phyloP scores from a whole-genome alignment of 2,888 invertebrate species.

The Cheiracanthium punctorium region DNA sequence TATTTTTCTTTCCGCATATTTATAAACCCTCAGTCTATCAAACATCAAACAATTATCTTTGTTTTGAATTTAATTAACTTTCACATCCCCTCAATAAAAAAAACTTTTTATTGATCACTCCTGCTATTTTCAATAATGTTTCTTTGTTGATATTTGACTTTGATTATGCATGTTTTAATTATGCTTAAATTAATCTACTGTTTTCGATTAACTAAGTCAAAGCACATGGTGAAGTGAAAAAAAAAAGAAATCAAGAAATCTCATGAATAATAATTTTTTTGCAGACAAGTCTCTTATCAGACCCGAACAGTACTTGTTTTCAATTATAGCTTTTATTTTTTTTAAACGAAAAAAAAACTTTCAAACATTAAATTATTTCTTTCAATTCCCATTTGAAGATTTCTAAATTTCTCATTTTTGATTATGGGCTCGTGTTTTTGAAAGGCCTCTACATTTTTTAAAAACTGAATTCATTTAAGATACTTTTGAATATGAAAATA shows the following conservation, averaged over 20 bases:
- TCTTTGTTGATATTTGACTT: not conserved
- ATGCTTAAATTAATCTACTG: constrained; percentile 5
- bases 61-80: not conserved
- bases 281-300: not conserved
- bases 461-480: no score
- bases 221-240: not conserved
- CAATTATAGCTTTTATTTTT: not conserved
- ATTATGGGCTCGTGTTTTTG: no score
- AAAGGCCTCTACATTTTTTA: no score
- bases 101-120: not conserved
- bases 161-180: not conserved
- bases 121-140: not conserved
- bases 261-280: not conserved
- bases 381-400: no score
- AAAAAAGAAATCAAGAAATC: not conserved
- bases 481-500: no score
- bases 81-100: not conserved
- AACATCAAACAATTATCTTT: not conserved
- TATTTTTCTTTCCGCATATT: not conserved
- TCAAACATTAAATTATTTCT: no score
- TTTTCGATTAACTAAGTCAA: not conserved
- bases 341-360: no score
- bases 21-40: not conserved
- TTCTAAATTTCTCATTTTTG: no score
- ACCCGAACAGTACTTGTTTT: not conserved